Base-by-base conservation (phyloP, 2,797 vertebrate genomes). In the Neopelma chrysocephalum region DNA sequence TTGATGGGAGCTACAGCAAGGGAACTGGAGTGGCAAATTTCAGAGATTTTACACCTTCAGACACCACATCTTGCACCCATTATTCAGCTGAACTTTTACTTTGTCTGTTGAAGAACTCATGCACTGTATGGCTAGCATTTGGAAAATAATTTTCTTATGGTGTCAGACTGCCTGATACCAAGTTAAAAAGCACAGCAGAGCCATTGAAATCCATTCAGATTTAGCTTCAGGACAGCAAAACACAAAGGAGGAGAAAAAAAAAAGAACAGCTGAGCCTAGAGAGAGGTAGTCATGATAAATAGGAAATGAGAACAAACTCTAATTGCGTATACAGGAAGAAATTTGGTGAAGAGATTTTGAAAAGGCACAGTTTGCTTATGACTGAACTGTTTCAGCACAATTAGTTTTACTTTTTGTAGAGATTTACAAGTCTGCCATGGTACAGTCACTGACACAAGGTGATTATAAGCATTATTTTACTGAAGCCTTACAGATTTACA, bases 281-380 rank as follows among this genome's bases (percentile, higher is more conserved):
- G 38, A 89, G 72, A 80, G 43, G 48, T 93, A 70, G 62, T 84
- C 43, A 94, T 62, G 56, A 71, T 40, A 87, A 93, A 75, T 32
- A 86, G 62, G 58, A 94, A 93, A 86, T 32, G 48, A 93, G 85
- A 96, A 95, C 58, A 86, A 96, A 91, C 18, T 71, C 69, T 47
- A 42, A 72, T 77, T 91, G 72, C 93, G 73, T 86, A 31, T 64
- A 79, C 66, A 89, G 82, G 48, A 96, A 89, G 43, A 93, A 94
- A 94, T 53, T 9, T 66, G 54, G 25, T 80, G 66, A 91, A 88
- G n/a, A 82, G 50, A 19, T 70, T 96, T 72, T 60, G 43, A 84
- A 94, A 94, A 85, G 66, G 29, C 70, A 82, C 15, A 22, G 45
- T 83, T 88, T 93, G 47, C 89, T 90, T 81, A 89, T 56, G 47